Evolutionary conservation across 2,888 invertebrate species (phyloP).

Genomic region (Cacoxenus indagator): DNA sequence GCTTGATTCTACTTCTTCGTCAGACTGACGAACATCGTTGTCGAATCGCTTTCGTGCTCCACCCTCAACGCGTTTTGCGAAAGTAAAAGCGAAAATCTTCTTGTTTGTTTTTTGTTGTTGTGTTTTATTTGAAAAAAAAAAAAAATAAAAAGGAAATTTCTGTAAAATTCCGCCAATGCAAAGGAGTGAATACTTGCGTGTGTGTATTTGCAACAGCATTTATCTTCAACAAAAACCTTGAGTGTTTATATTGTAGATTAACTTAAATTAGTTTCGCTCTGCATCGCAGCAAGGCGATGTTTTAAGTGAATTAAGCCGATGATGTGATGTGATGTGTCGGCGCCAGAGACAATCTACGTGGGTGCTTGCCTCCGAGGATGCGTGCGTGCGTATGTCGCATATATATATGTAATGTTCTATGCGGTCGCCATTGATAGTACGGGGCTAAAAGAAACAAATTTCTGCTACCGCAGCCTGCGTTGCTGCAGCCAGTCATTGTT

Average conservation of each 20-base stretch:
- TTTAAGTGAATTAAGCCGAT: conserved; percentile 4
- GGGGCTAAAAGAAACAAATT: background rate
- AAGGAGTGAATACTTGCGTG: background rate
- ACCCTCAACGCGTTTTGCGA: background rate
- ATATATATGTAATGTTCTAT: background rate
- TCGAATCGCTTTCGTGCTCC: background rate
- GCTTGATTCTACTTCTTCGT: background rate
- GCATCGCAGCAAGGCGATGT: too few species aligned
- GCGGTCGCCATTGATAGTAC: background rate
- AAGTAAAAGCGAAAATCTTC: conserved; percentile 8
- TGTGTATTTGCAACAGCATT: background rate
- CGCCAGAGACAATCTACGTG: too few species aligned
- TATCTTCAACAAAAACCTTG: background rate
- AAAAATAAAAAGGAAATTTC: background rate
- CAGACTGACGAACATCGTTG: background rate
- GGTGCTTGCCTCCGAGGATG: too few species aligned
- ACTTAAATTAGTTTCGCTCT: background rate
- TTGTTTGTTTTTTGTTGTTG: background rate
- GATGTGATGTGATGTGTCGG: background rate
- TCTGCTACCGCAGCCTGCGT: background rate
- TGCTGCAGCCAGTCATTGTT: too few species aligned
- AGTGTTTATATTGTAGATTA: background rate
- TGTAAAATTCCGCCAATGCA: background rate
- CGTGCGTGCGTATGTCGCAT: background rate
- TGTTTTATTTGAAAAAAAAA: background rate